Evolutionary conservation across 64 coral and sea anemone species (phyloP).

Genomic region (Porites australiensis): DNA sequence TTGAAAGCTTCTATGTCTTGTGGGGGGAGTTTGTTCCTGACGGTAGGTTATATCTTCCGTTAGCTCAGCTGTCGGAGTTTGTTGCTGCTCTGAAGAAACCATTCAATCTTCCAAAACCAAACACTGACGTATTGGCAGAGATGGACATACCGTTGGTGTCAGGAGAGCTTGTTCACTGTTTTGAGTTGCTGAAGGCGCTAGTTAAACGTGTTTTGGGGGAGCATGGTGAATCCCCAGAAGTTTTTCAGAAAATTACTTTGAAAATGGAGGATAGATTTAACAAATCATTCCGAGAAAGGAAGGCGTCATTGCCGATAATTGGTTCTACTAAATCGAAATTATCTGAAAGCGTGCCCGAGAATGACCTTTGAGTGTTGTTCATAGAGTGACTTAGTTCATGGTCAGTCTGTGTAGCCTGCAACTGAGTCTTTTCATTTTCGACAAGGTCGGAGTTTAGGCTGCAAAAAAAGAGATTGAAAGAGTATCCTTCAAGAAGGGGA

Average conservation of each 20-base stretch:
- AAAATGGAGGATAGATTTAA: slow-evolving; percentile 74
- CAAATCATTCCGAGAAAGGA: not conserved
- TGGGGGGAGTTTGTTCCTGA: slow-evolving; percentile 86
- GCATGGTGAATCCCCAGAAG: slow-evolving; percentile 86
- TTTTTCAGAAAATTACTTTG: slow-evolving; percentile 83
- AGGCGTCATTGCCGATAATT: not conserved
- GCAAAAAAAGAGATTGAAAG: too few relatives aligned
- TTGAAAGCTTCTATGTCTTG: slow-evolving; percentile 80
- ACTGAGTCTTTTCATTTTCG: too few relatives aligned
- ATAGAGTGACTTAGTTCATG: not conserved
- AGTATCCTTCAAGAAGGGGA: too few relatives aligned
- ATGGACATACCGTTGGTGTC: slow-evolving; percentile 78
- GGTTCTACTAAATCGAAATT: slow-evolving; percentile 16
- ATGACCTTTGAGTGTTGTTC: not conserved
- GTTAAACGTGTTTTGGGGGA: slow-evolving; percentile 68
- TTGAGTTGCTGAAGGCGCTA: slow-evolving; percentile 86
- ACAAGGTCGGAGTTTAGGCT: too few relatives aligned
- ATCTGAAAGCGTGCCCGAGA: not conserved
- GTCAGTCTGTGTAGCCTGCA: too few relatives aligned
- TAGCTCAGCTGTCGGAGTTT: slow-evolving; percentile 77
- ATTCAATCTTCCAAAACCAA: slow-evolving; percentile 60
- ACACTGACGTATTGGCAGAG: slow-evolving; percentile 21
- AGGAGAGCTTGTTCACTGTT: slow-evolving; percentile 84
- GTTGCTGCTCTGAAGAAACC: slow-evolving; percentile 76
- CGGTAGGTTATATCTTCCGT: slow-evolving; percentile 82